Evolutionary conservation across 1,140 invertebrate species (phyloP).

Genomic region (Drosophila saltans): DNA sequence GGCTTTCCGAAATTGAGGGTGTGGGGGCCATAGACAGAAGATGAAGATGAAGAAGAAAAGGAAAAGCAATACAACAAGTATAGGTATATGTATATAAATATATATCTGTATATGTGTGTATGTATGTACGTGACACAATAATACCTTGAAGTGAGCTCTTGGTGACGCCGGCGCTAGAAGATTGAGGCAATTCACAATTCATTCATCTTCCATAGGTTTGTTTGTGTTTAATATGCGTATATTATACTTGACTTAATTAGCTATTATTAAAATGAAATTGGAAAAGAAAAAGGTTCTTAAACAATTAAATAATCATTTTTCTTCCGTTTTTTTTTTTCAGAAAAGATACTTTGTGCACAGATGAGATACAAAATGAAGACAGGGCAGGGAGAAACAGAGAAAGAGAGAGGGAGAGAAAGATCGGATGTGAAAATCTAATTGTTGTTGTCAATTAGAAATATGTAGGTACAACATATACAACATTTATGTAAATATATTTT

Average conservation of each 20-base stretch:
- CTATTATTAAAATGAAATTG: conserved; percentile 78
- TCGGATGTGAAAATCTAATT: conserved; percentile 13
- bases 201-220: conserved; percentile 43
- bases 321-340: conserved; percentile 15
- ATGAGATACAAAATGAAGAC: conserved; percentile 12
- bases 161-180: conserved; percentile 49
- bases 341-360: conserved; percentile 3
- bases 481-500: too few relatives aligned
- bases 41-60: neutral
- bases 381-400: neutral
- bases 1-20: conserved; percentile 4
- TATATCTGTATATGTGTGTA: neutral
- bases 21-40: neutral
- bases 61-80: conserved; percentile 29
- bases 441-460: neutral
- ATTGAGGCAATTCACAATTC: conserved; percentile 61
- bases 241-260: conserved; percentile 78
- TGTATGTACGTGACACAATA: conserved; percentile 62
- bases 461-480: too few relatives aligned
- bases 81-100: conserved; percentile 28
- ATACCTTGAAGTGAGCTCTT: conserved; percentile 32
- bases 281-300: conserved; percentile 40
- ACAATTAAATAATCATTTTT: conserved; percentile 76
- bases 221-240: conserved; percentile 61
- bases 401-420: neutral